phyloP scores from a whole-genome alignment of 2,888 invertebrate species.

The Epinotia bilunana region DNA sequence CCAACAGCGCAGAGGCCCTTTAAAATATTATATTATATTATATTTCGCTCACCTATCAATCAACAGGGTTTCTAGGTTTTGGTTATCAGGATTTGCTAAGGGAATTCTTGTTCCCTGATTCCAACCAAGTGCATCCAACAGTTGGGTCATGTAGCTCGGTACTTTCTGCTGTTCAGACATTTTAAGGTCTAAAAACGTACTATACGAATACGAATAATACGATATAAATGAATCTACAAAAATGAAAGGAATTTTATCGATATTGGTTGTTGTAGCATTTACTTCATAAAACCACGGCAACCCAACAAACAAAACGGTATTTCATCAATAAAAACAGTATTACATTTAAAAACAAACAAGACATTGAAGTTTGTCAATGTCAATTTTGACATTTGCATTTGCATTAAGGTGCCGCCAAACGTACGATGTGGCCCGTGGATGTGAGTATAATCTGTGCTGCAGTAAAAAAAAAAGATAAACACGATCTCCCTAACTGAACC shows the following conservation, averaged over 20 bases:
- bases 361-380: slow-evolving; percentile 3
- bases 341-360: not conserved
- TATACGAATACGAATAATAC: slow-evolving; percentile 13
- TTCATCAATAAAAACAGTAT: not conserved
- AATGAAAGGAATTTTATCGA: slow-evolving; percentile 27
- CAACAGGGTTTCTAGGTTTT: slow-evolving; percentile 68
- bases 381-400: not conserved
- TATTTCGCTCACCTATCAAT: slow-evolving; percentile 66
- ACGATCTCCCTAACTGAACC: no score
- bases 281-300: slow-evolving; percentile 35
- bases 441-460: no score
- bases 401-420: no score
- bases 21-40: no score
- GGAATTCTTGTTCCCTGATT: slow-evolving; percentile 91
- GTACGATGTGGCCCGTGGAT: no score
- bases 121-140: slow-evolving; percentile 89
- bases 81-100: slow-evolving; percentile 90
- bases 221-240: slow-evolving; percentile 17
- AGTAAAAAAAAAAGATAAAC: not conserved
- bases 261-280: slow-evolving; percentile 1
- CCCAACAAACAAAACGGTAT: slow-evolving; percentile 9
- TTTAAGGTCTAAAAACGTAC: slow-evolving; percentile 29
- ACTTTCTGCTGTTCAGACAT: slow-evolving; percentile 64
- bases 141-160: slow-evolving; percentile 83
- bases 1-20: no score